Evolutionary conservation across 2,113 vertebrate species (phyloP), one percentile per base, ranked within the genome.

Genomic region (Dipodomys stephensi): DNA sequence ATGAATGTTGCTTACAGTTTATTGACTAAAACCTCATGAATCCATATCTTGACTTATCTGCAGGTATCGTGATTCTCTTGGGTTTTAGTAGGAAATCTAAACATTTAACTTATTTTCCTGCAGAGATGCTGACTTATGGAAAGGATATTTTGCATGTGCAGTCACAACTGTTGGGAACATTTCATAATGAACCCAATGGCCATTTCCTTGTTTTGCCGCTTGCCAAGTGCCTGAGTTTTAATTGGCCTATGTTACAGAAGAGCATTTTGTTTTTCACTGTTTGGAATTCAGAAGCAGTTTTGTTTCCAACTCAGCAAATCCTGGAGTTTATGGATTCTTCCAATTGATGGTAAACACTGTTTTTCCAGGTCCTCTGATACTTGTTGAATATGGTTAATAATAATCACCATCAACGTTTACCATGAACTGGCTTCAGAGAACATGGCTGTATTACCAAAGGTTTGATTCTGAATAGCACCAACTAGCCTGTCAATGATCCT

Each of bases 151-250:
- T 20, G 3, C 15, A 22, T 23, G 12, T 57, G 35, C 23, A 89
- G 19, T 9, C n/a, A 80, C 23, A 77, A 73, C 62, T 4, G 53
- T 68, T 89, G 53, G 69, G n/a, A 81, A 23, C 0, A 44, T 77
- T 65, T 78, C 93, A 90, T 87, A 82, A 68, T 76, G 73, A 93
- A 27, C 67, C 87, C 69, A 87, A 57, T 32, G 20, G 9, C 1
- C 65, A 68, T 65, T 30, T 0, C 39, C 62, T 94, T 71, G 49
- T 53, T 46, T 74, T 65, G 23, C 53, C 93, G 49, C 20, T 82
- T 85, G 46, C 74, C 30, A 94, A 73, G 57, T 85, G 13, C 80
- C 27, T 87, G 30, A 62, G n/a, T 64, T 95, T 93, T 94, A 88
- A 89, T 13, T 71, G 44, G n/a, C 16, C 5, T 87, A 84, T 94